phyloP scores from a whole-genome alignment of 2,888 invertebrate genomes.

The Nymphalis polychloros region DNA sequence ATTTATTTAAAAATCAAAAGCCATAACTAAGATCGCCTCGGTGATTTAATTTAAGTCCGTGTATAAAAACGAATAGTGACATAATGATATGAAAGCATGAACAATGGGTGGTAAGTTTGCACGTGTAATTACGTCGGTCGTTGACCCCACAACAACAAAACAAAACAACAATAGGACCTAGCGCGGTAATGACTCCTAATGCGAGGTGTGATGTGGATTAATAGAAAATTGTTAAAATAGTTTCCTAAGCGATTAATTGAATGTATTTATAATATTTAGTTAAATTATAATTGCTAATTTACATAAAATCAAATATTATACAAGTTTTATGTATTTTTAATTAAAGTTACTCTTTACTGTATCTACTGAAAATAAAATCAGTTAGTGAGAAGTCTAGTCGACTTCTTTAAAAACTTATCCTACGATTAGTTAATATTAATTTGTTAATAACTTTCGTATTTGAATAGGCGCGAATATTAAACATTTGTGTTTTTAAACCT shows the following conservation, averaged over 20 bases:
- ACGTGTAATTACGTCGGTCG: conserved; percentile 36
- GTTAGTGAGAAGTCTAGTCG: no score
- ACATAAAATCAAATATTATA: no score
- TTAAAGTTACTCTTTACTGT: no score
- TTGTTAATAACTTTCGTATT: no score
- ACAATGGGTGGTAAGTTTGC: conserved; percentile 38
- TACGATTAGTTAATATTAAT: no score
- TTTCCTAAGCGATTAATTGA: conserved; percentile 5
- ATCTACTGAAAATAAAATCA: no score
- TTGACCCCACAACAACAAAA: conserved; percentile 33
- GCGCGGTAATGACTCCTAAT: conserved; percentile 38
- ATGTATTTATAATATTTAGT: not conserved
- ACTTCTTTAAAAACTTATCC: no score
- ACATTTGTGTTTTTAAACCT: no score
- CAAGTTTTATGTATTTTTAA: no score
- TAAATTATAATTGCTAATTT: not conserved
- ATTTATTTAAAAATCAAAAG: no score
- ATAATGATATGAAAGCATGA: conserved; percentile 31
- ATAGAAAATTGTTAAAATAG: conserved; percentile 32
- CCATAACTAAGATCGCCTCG: not conserved
- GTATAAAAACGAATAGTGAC: conserved; percentile 29
- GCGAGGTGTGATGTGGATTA: conserved; percentile 26
- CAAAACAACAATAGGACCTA: conserved; percentile 36
- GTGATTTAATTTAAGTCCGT: conserved; percentile 12
- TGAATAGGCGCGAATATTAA: no score